Base-by-base conservation (phyloP, 1,140 invertebrate genomes). In the Lasioglossum baleicum region DNA sequence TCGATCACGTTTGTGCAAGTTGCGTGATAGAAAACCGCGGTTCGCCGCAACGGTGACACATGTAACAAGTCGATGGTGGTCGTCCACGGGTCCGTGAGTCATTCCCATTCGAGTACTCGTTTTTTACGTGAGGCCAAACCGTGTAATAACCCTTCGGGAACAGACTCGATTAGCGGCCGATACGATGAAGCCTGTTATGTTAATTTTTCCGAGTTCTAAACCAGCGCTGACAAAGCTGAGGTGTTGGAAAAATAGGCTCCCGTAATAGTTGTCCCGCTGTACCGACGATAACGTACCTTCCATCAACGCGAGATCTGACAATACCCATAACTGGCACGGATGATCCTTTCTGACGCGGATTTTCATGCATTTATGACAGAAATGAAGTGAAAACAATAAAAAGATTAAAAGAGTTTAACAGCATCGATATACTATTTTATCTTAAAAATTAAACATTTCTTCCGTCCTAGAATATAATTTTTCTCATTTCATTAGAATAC, bases 41-140 rank as follows among this genome's bases (percentile, higher is more conserved):
- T 69, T 69, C 48, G 67, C 67, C 67, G 35, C 48, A 69, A 69
- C 31, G 67, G 67, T 56, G 67, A 69, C 67, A 69, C 48, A 69
- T 69, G 67, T 69, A 53, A 68, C 66, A 3, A 22, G 13, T 20
- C 66, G 44, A 68, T 26, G 48, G 66, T 20, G 22, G 31, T 44
- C 44, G 66, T 68, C 4, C 15, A 11, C 31, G 51, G 22, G 48
- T n/a, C 48, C n/a, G 40, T 42, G 48, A 56, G 22, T 56, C 48
- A 31, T 17, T 69, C 26, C 26, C 48, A n/a, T 69, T 69, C 67
- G 67, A 56, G 67, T 35, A 20, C 40, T 15, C 40, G 20, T 17
- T n/a, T 58, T 58, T 58, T 58, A 58, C 56, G 56, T 20, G 56
- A 8, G 17, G 7, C n/a, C 44, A 11, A n/a, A 6, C 17, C n/a